A percentile compares a stretch with the other conserved stretches of the same genome.
These are phyloP conservation scores for Gandaritis pyraliata DNA, from an alignment of 2,888 invertebrate genomes.

Conservation along the genomic window DNA sequence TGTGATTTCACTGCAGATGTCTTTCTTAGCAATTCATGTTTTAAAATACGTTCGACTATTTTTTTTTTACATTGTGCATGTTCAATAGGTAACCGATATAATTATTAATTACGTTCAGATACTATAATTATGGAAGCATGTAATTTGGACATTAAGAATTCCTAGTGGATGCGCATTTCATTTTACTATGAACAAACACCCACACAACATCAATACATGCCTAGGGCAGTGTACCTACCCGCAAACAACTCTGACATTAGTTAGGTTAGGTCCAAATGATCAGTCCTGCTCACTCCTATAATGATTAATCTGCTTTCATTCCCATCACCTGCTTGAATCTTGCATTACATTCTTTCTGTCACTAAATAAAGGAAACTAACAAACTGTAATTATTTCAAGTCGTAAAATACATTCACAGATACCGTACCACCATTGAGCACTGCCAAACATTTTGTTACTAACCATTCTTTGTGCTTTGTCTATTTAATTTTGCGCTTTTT, in stretches of 20 bases:
- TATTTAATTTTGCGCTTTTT: slow-evolving; percentile 70
- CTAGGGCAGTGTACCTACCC: slow-evolving; percentile 15
- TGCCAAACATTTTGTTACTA: slow-evolving; percentile 44
- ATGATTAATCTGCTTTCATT: slow-evolving; percentile 19
- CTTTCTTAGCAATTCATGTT: slow-evolving; percentile 78
- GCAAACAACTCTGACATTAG: background rate
- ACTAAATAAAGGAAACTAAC: slow-evolving; percentile 18
- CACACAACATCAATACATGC: slow-evolving; percentile 16
- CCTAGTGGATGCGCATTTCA: slow-evolving; percentile 80
- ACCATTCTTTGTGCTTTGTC: slow-evolving; percentile 60
- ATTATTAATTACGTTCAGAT: slow-evolving; percentile 31
- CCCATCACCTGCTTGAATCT: slow-evolving; percentile 20
- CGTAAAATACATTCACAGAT: slow-evolving; percentile 11
- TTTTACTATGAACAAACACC: slow-evolving; percentile 53
- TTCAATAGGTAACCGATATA: slow-evolving; percentile 50
- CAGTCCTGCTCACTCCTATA: slow-evolving; percentile 14
- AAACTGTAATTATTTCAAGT: background rate
- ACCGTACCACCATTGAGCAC: slow-evolving; percentile 34
- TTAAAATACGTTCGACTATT: slow-evolving; percentile 38
- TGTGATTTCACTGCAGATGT: slow-evolving; percentile 84
- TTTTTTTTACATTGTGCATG: slow-evolving; percentile 60
- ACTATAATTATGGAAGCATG: slow-evolving; percentile 66
- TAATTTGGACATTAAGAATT: slow-evolving; percentile 47
- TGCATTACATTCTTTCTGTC: slow-evolving; percentile 13
- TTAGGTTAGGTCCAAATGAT: slow-evolving; percentile 19